Percentiles rank a stretch among this genome's conserved stretches.
phyloP scores from a whole-genome alignment of 2,888 invertebrate genomes.

The Dryococelus australis region DNA sequence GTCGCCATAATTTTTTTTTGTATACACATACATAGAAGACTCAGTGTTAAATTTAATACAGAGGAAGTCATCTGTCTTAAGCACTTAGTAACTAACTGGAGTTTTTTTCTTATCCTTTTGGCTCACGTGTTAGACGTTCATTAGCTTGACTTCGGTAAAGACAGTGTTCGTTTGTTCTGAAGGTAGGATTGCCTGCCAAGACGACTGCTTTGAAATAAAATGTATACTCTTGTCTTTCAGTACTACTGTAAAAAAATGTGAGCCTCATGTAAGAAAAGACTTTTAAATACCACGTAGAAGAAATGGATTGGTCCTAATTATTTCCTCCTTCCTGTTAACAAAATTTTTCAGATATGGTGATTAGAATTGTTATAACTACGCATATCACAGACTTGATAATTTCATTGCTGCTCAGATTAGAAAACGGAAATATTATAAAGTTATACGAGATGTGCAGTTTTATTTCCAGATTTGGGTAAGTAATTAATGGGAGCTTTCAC shows the following conservation, averaged over 20 bases:
- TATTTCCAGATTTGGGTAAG: too few relatives aligned
- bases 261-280: background rate
- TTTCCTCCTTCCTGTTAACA: background rate
- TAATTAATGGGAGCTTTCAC: too few relatives aligned
- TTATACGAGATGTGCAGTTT: too few relatives aligned
- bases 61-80: conserved; percentile 16
- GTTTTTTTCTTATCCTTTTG: background rate
- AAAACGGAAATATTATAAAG: too few relatives aligned
- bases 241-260: background rate
- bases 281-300: background rate
- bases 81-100: background rate
- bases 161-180: background rate
- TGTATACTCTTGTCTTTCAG: background rate
- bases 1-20: too few relatives aligned
- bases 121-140: background rate
- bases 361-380: background rate
- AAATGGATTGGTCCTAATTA: background rate
- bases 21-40: background rate
- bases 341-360: background rate
- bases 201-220: background rate
- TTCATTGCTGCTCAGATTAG: too few relatives aligned
- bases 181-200: background rate
- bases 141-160: background rate
- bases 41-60: background rate
- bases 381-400: too few relatives aligned